Base-by-base conservation (phyloP, 2,113 vertebrate genomes). In the Atractosteus spatula region DNA sequence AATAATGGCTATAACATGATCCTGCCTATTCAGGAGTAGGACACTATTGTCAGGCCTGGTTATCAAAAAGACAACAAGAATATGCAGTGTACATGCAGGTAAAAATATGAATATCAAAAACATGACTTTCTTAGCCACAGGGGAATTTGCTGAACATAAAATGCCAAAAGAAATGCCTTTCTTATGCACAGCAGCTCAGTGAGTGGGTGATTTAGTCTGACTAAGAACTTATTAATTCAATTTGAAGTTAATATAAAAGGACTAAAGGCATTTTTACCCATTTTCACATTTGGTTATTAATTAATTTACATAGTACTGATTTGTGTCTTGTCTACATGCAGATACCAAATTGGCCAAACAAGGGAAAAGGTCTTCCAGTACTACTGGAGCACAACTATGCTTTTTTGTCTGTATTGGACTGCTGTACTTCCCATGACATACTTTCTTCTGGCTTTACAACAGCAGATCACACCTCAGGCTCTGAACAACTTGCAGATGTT, bases 221-320 rank as follows among this genome's bases (percentile, higher is more conserved):
- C 56, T 59, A 59, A 59, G 7, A 59, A 4, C 56, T 59, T 59
- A 59, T n/a, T n/a, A n/a, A n/a, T n/a, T 59, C 56, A 59, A 59
- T 59, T 59, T 12, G 1, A 59, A 59, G 11, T n/a, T 59, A 59
- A n/a, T 13, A n/a, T n/a, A 13, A 59, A 3, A 13, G 13, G 1
- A 4, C n/a, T 12, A 12, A 59, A 13, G 56, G 47, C 47, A 59
- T 59, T 13, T 59, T 4, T 59, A 14, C n/a, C n/a, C n/a, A 14
- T 8, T 13, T 13, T 11, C 13, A 13, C 56, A 59, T 12, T n/a
- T 12, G 7, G 56, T 14, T n/a, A 12, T 59, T 12, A 12, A 59
- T 13, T n/a, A 59, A 4, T 12, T 51, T 51, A 5, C 5, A 51
- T 7, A 10, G 56, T 11, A 14, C 11, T 12, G 56, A 12, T 16